A percentile compares a stretch with the other conserved stretches of the same genome.
Conservation (phyloP, 1,140 invertebrate genomes). For the Cyrtorhinus lividipennis region DNA sequence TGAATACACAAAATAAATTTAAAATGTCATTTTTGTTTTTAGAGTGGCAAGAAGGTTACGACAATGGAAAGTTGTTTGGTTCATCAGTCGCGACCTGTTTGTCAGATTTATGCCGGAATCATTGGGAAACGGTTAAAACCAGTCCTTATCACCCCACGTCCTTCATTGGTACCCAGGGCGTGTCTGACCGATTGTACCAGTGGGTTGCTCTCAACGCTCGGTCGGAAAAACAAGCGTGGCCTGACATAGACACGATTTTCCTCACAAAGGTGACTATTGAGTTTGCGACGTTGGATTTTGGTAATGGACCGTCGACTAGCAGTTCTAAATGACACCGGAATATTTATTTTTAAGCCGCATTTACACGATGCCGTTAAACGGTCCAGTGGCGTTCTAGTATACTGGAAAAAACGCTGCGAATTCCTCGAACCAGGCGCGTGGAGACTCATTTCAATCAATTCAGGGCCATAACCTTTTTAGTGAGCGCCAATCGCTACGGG, state of each 20-base stretch:
- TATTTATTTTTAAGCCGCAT: neutral
- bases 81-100: slow-evolving; percentile 33
- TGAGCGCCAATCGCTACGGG: no score
- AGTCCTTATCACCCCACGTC: slow-evolving; percentile 29
- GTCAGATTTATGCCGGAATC: slow-evolving; percentile 32
- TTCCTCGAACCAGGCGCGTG: no score
- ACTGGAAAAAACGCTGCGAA: no score
- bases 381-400: no score
- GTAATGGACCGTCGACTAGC: no score
- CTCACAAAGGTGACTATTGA: slow-evolving; percentile 36
- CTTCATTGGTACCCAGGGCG: slow-evolving; percentile 32
- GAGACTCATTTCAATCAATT: no score
- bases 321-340: no score
- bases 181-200: slow-evolving; percentile 38
- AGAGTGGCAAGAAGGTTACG: slow-evolving; percentile 33
- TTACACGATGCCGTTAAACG: no score
- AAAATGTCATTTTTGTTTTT: no score
- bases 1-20: no score
- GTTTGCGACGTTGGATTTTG: neutral
- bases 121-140: slow-evolving; percentile 30
- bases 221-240: slow-evolving; percentile 35
- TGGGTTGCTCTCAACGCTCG: slow-evolving; percentile 36
- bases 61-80: slow-evolving; percentile 28
- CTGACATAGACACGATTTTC: slow-evolving; percentile 40
- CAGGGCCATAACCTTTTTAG: no score